A percentile compares a stretch with the other conserved stretches of the same genome.
Evolutionary conservation across 2,113 vertebrate species (phyloP).

Genomic region (Pelmatolapia mariae): DNA sequence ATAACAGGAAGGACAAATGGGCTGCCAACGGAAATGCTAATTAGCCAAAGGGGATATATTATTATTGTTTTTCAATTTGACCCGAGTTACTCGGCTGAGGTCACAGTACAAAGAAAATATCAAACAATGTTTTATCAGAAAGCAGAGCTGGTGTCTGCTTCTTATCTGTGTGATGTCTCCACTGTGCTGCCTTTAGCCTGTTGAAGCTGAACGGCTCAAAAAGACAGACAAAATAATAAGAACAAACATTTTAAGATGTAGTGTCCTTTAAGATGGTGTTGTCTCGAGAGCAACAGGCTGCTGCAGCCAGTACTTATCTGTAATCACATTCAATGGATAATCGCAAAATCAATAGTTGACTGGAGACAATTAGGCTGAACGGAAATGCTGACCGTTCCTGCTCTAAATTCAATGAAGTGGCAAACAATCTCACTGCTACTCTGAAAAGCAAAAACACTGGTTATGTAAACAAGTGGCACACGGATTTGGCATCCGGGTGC

Average conservation of each 20-base stretch:
- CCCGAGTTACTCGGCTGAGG: background rate
- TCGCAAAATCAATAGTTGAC: conserved; percentile 9
- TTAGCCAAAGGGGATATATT: background rate
- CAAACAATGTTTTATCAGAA: background rate
- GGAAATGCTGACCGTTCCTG: background rate
- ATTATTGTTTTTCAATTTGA: background rate
- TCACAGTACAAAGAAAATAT: background rate
- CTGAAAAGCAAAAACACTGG: background rate
- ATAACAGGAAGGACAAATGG: background rate
- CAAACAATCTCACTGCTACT: background rate
- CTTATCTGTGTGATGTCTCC: background rate
- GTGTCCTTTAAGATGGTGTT: background rate
- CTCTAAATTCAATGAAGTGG: background rate
- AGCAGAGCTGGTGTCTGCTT: background rate
- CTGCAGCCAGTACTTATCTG: background rate
- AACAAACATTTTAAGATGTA: background rate
- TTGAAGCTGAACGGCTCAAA: background rate
- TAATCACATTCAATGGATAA: background rate
- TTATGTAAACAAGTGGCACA: background rate
- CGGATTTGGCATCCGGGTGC: background rate
- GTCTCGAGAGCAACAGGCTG: background rate
- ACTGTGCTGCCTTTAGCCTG: background rate
- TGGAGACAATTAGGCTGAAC: background rate
- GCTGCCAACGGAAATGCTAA: background rate
- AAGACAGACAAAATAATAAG: background rate